phyloP scores from a whole-genome alignment of 2,797 vertebrate species.

The Craterocephalus amniculus region DNA sequence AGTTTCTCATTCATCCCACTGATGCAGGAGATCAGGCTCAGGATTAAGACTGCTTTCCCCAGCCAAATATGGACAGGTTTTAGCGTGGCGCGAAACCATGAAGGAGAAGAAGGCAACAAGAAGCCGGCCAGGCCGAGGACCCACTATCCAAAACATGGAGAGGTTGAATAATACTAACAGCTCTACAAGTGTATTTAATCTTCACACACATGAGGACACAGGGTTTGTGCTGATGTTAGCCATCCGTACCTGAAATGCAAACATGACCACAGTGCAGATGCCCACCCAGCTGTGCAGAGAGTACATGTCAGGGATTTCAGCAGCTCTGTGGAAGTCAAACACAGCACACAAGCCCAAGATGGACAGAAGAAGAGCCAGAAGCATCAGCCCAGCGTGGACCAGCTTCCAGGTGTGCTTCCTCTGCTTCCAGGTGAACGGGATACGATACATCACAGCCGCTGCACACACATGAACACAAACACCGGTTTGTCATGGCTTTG shows the following conservation, averaged over 20 bases:
- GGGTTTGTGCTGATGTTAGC: too few species aligned
- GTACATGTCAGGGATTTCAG: conserved; percentile 16
- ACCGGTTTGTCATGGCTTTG: neutral
- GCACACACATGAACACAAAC: neutral
- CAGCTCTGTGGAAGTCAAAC: conserved; percentile 35
- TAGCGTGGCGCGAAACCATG: conserved; percentile 11
- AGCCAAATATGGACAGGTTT: conserved; percentile 45
- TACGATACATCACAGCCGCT: conserved; percentile 34
- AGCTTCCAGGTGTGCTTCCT: conserved; percentile 39
- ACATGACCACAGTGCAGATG: conserved; percentile 32
- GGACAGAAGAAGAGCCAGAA: conserved; percentile 31
- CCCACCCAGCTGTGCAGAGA: conserved; percentile 55
- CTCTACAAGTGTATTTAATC: neutral
- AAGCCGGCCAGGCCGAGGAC: conserved; percentile 38
- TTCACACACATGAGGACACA: neutral
- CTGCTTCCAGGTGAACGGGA: conserved; percentile 47
- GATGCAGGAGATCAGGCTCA: conserved; percentile 43
- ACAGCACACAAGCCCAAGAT: conserved; percentile 30
- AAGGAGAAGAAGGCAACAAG: conserved; percentile 32
- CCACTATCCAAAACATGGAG: conserved; percentile 19
- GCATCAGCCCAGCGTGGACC: conserved; percentile 46
- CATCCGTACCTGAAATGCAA: conserved; percentile 34
- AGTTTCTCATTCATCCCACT: conserved; percentile 50
- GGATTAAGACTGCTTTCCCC: conserved; percentile 27
- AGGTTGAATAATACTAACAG: neutral